Percentiles rank a stretch among this genome's conserved stretches.
Evolutionary conservation across 1,140 invertebrate species (phyloP).

Genomic region (Acromyrmex charruanus): DNA sequence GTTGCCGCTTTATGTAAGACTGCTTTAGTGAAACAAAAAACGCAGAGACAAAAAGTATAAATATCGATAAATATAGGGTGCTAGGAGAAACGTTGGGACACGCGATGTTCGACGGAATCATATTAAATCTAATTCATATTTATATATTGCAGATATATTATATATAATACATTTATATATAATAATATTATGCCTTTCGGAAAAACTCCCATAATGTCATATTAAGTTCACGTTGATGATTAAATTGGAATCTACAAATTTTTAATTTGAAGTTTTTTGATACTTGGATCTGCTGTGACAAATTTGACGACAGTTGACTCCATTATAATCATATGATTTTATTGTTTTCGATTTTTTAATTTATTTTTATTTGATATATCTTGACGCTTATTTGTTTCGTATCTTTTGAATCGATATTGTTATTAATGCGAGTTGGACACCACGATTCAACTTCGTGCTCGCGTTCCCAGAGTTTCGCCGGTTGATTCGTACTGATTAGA

Average conservation of each 20-base stretch:
- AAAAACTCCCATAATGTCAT: neutral
- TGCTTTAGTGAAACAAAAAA: constrained; percentile 79
- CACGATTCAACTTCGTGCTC: neutral
- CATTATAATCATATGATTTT: neutral
- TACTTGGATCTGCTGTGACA: neutral
- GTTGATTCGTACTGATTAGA: constrained; percentile 82
- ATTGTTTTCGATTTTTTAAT: neutral
- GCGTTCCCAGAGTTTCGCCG: constrained; percentile 61
- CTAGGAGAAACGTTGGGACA: constrained; percentile 71
- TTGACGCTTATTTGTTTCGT: neutral
- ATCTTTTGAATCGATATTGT: neutral
- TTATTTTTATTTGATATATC: neutral
- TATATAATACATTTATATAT: constrained; percentile 21
- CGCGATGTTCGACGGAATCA: constrained; percentile 8
- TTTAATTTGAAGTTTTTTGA: constrained; percentile 4
- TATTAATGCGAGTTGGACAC: neutral
- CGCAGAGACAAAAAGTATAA: constrained; percentile 66
- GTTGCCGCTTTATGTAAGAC: constrained; percentile 80
- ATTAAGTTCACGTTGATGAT: neutral
- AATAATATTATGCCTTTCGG: neutral
- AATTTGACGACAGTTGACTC: neutral
- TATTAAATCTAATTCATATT: constrained; percentile 4
- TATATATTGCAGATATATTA: neutral
- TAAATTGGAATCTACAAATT: neutral
- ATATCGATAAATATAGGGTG: constrained; percentile 69